Evolutionary conservation across 2,797 vertebrate species (phyloP), one percentile per base, ranked within the genome.

Genomic region (Mormyrus proboscirostris): DNA sequence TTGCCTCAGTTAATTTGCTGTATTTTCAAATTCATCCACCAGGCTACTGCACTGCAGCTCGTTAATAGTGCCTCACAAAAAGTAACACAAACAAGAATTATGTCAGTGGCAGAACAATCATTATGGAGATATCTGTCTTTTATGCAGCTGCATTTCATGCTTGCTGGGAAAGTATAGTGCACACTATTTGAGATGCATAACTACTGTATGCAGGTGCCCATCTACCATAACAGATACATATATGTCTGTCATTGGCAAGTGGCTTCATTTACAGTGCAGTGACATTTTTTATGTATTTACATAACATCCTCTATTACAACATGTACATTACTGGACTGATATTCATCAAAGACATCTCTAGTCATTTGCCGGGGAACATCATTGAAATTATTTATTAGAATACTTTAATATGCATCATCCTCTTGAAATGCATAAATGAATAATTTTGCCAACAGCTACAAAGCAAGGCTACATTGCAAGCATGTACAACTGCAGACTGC

Each of bases 371-470:
- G 16, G 76, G 41, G 76, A 47, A 44, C 76, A 22, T n/a, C 8
- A 8, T 3, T 82, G 76, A 82, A 82, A 82, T 82, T 22, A 82
- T 82, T 47, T 82, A 47, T 82, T 82, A 82, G 41, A 82, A n/a
- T 82, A n/a, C 19, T 82, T 82, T 82, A 82, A 82, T 82, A 82
- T 82, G 76, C 19, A 44, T 44, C 41, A 82, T 82, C 76, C 41
- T 44, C 41, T 47, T 82, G 44, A 82, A 82, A 82, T 82, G 41
- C 38, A 82, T 82, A 82, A 47, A 82, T 82, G 3, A 82, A 82
- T 82, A 22, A 82, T 82, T 82, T 82, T 82, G 76, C 38, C 41
- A 82, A 47, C 16, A 82, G 76, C 76, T 47, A 82, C 76, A 82
- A 47, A 47, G 41, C 19, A 47, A 47, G 41, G 16, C 76, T 82